Percentiles rank a stretch among this genome's conserved stretches.
These are phyloP conservation scores for Botia almorhae DNA, from an alignment of 2,797 vertebrate species.

Conservation along the genomic window DNA sequence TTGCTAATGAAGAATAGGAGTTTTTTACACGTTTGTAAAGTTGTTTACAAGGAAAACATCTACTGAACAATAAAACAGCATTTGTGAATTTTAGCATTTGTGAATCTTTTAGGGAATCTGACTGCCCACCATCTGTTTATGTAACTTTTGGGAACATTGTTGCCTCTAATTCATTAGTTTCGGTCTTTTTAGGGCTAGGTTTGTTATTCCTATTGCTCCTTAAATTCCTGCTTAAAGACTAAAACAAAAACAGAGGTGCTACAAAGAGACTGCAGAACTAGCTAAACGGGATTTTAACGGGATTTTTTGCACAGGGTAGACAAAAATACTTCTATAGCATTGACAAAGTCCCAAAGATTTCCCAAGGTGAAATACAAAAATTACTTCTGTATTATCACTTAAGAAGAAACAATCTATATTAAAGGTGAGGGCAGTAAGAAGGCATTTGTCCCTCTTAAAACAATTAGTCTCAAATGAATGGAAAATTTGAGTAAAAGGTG, in stretches of 20 bases:
- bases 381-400: conserved; percentile 44
- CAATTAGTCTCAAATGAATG: conserved; percentile 57
- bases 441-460: conserved; percentile 69
- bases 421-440: conserved; percentile 64
- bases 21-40: neutral
- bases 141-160: conserved; percentile 7
- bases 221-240: conserved; percentile 53
- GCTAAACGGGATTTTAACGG: neutral
- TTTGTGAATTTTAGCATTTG: neutral
- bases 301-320: neutral
- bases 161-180: neutral
- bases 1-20: neutral
- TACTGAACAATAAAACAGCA: neutral
- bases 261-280: conserved; percentile 47
- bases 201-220: conserved; percentile 57
- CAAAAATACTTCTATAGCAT: neutral
- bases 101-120: conserved; percentile 20
- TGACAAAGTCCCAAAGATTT: conserved; percentile 37
- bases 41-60: conserved; percentile 7
- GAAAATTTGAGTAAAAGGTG: conserved; percentile 63
- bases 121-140: conserved; percentile 53
- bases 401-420: conserved; percentile 40
- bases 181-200: neutral
- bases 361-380: conserved; percentile 52
- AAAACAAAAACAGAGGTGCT: conserved; percentile 31